Base-by-base conservation (phyloP, 2,888 invertebrate genomes). In the Acrobasis suavella region DNA sequence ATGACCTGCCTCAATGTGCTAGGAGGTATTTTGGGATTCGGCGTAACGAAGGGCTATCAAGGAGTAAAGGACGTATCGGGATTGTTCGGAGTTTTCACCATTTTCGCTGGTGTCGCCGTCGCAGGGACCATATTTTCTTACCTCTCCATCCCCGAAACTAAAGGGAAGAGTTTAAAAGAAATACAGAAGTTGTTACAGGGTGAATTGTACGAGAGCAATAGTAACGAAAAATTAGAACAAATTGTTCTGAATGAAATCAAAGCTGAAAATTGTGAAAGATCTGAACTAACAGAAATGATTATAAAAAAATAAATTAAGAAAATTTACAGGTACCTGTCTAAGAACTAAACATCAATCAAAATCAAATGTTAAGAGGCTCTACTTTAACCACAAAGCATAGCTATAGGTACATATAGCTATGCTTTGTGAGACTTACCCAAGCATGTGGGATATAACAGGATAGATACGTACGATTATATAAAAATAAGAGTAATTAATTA, bases 131-230 rank as follows among this genome's bases (percentile, higher is more conserved):
- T 88, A 9, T 94, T 93, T 67, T 89, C 93, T 5, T 73, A 81
- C 17, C 76, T 89, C n/a, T 64, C 85, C 60, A 91, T 94, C 0
- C 94, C 94, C 1, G 94, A 94, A 78, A 94, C 94, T 0, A 93
- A 89, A 70, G 93, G 93, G 0, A 94, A 93, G 68, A 93, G 92
- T 50, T 83, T 94, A 50, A 74, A 87, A 16, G 92, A 94, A 62
- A 93, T 94, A 65, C 94, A 94, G 70, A 83, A 90, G 32, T 82
- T 92, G 58, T 70, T 94, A 2, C 91, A 93, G 68, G 90, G 91
- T 1, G 76, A 78, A 42, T 59, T 75, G 17, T 82, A 82, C 63
- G 77, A 78, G 58, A 55, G 50, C 12, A 56, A 56, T 17, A 61
- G 61, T 39, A 60, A 49, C 16, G 62, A 62, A 37, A 55, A 55